Conservation (phyloP, 2,113 vertebrate genomes). For the Stegastes partitus region DNA sequence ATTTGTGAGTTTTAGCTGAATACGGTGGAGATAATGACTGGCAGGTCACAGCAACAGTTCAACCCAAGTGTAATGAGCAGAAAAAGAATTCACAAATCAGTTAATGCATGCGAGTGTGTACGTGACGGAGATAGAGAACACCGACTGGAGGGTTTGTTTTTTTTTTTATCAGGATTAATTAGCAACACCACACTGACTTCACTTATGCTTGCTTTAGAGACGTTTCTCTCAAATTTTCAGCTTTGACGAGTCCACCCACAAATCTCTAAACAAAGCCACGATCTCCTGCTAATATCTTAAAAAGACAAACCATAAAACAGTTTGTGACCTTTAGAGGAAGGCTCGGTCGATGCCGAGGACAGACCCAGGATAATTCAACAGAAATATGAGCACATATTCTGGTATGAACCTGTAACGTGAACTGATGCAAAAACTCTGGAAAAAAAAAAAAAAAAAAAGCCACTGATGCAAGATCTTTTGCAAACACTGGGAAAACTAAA, state of each 20-base stretch:
- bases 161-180: constrained; percentile 20
- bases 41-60: constrained; percentile 64
- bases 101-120: constrained; percentile 20
- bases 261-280: constrained; percentile 2
- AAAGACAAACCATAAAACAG: constrained; percentile 4
- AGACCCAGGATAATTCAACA: neutral
- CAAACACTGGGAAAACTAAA: constrained; percentile 11
- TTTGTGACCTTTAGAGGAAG: constrained; percentile 35
- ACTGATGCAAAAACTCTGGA: neutral
- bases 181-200: neutral
- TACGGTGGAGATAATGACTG: constrained; percentile 57
- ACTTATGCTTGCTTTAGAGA: neutral
- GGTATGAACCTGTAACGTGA: constrained; percentile 1
- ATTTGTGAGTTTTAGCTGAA: constrained; percentile 61
- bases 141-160: neutral
- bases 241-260: neutral
- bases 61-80: constrained; percentile 67
- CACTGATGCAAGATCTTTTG: neutral
- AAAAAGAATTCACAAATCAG: constrained; percentile 25
- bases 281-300: constrained; percentile 17
- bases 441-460: too few relatives aligned
- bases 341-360: neutral
- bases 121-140: constrained; percentile 1
- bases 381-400: neutral
- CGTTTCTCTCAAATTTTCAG: neutral